Conservation (phyloP, 2,888 invertebrate genomes). For the Cerastoderma edule region DNA sequence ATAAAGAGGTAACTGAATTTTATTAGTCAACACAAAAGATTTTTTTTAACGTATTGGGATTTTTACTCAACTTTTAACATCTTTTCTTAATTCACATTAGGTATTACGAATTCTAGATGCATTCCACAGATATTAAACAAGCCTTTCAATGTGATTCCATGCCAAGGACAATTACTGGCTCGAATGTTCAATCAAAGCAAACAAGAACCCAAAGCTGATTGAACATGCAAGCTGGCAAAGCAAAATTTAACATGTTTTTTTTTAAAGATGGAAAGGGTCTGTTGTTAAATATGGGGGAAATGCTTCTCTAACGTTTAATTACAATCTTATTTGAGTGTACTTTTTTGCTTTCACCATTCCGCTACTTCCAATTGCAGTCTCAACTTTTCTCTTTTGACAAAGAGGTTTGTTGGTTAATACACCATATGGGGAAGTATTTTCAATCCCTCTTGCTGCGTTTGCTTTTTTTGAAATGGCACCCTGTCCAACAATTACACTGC, state of each 20-base stretch:
- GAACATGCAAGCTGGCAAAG: no score
- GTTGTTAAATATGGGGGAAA: no score
- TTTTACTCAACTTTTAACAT: not conserved
- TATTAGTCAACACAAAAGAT: not conserved
- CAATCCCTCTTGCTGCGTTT: slow-evolving; percentile 18
- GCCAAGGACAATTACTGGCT: no score
- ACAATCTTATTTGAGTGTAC: not conserved
- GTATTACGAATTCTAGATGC: no score
- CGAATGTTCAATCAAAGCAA: no score
- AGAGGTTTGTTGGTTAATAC: slow-evolving; percentile 5
- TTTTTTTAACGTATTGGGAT: not conserved
- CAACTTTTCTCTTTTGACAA: not conserved
- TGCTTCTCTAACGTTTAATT: no score
- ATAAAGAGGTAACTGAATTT: not conserved
- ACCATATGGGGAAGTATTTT: slow-evolving; percentile 2
- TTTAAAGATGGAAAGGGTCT: no score
- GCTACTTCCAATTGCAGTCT: slow-evolving; percentile 16
- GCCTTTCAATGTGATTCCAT: no score
- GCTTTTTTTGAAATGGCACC: slow-evolving; percentile 31
- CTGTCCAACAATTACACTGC: slow-evolving; percentile 39
- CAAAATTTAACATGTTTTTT: no score
- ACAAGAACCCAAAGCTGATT: no score
- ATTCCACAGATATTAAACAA: no score
- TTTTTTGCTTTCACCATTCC: slow-evolving; percentile 12
- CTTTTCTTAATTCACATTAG: no score